phyloP scores from a whole-genome alignment of 2,113 vertebrate genomes.

The Eonycteris spelaea region DNA sequence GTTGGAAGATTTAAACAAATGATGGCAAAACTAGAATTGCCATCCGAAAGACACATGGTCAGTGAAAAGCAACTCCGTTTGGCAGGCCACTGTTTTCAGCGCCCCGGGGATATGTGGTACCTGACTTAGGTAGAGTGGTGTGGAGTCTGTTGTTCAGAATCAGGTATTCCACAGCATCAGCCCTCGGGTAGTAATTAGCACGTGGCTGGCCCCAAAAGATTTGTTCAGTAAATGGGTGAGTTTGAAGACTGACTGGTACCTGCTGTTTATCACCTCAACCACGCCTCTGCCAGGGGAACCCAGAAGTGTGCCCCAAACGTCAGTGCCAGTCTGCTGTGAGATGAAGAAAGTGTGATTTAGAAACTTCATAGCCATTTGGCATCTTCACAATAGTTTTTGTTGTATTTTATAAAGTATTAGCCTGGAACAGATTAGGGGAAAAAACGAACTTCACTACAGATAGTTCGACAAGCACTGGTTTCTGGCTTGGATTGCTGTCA shows the following conservation, averaged over 20 bases:
- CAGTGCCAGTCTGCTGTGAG: neutral
- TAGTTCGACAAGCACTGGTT: neutral
- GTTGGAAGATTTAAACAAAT: neutral
- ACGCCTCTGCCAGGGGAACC: neutral
- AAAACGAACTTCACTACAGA: neutral
- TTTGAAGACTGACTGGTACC: neutral
- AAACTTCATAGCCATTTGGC: neutral
- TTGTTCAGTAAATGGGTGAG: neutral
- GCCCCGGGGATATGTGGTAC: neutral
- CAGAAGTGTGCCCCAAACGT: neutral
- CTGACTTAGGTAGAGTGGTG: neutral
- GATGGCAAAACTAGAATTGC: neutral
- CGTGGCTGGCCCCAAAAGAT: neutral
- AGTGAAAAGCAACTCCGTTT: neutral
- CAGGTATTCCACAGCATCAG: neutral
- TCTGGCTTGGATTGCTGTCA: neutral
- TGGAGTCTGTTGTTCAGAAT: neutral
- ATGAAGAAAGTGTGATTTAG: neutral
- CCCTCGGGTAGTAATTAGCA: neutral
- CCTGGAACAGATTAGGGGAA: neutral
- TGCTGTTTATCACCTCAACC: neutral
- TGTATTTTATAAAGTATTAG: neutral
- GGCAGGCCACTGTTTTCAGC: neutral
- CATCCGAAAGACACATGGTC: neutral
- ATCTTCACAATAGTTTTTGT: neutral